phyloP scores from a whole-genome alignment of 2,113 vertebrate genomes.

The Gadus chalcogrammus region DNA sequence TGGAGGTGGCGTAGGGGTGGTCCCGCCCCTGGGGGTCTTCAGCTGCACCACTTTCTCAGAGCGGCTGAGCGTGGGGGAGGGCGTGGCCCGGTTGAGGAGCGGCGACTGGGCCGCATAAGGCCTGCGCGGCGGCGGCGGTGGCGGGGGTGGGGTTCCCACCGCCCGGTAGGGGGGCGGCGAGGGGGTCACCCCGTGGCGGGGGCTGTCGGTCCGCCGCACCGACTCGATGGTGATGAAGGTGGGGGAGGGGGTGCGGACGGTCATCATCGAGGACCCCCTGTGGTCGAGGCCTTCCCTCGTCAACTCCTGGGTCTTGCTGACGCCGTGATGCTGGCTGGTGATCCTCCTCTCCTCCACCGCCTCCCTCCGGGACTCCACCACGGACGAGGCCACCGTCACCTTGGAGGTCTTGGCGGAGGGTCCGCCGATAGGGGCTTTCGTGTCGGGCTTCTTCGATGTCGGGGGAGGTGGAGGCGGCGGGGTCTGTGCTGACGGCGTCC shows the following conservation, averaged over 20 bases:
- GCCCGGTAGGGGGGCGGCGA: slow-evolving; percentile 72
- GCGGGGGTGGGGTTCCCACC: slow-evolving; percentile 63
- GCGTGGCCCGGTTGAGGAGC: slow-evolving; percentile 57
- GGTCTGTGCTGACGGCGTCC: slow-evolving; percentile 9
- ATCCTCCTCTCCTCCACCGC: slow-evolving; percentile 53
- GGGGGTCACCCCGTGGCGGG: slow-evolving; percentile 59
- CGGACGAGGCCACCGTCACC: slow-evolving; percentile 62
- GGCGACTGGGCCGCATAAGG: slow-evolving; percentile 58
- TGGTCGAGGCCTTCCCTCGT: slow-evolving; percentile 39
- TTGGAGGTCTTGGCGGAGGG: slow-evolving; percentile 65
- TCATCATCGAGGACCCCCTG: slow-evolving; percentile 66
- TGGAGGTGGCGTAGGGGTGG: slow-evolving; percentile 45
- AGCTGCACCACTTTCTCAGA: slow-evolving; percentile 83
- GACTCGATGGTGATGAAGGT: slow-evolving; percentile 90
- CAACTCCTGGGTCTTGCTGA: slow-evolving; percentile 39
- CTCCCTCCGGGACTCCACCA: slow-evolving; percentile 61
- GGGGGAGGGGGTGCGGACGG: slow-evolving; percentile 81
- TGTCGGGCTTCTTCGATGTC: slow-evolving; percentile 44
- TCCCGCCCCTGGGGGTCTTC: slow-evolving; percentile 65
- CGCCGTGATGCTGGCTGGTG: slow-evolving; percentile 55
- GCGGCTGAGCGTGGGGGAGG: slow-evolving; percentile 75
- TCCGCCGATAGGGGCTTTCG: slow-evolving; percentile 42
- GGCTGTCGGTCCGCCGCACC: slow-evolving; percentile 70
- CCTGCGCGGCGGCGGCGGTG: slow-evolving; percentile 69
- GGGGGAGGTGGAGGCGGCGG: slow-evolving; percentile 1